Evolutionary conservation across 2,113 vertebrate genomes (phyloP), one percentile per base, ranked within the genome.

Genomic region (Rhinichthys klamathensis): DNA sequence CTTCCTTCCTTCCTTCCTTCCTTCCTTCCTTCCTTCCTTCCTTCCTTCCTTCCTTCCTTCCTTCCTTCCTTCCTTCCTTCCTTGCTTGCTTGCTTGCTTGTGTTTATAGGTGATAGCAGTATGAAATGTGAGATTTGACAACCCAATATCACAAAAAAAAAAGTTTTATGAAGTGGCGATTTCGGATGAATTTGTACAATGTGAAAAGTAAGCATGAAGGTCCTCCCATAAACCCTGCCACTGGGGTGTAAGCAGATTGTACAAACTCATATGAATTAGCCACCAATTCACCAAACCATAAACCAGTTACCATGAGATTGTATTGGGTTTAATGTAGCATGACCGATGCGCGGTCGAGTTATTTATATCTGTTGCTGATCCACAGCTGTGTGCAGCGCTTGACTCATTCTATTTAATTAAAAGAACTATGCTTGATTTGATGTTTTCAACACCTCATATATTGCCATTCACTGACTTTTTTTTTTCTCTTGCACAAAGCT

Each of bases 321-420:
- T 23, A 23, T 23, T 56, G 54, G 18, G 56, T 79, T 79, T 44
- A 23, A 27, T 60, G 56, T 5, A 13, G 18, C 13, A 58, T 60
- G 23, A 79, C 23, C 11, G 11, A n/a, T n/a, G 51, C 4, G 15
- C 2, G 2, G 30, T 56, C 25, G 35, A 44, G 6, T 79, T 23
- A 61, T 79, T 56, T 23, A 61, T 61, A 61, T 61, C 56, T 41
- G 23, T 15, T 41, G 23, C 54, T 41, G 56, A n/a, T 44, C 23
- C 56, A 41, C 76, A 41, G 76, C 56, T 79, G 32, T 79, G 76
- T 61, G 76, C 56, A 38, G 70, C 70, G 27, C 49, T 76, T 46
- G 60, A 80, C 32, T 80, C 80, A 82, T 32, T 82, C 63, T n/a
- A 11, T 38, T 82, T 51, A 21, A 54, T 67, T 51, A 82, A n/a